phyloP scores from a whole-genome alignment of 92 coral and sea anemone genomes.

The Heteractis magnifica region DNA sequence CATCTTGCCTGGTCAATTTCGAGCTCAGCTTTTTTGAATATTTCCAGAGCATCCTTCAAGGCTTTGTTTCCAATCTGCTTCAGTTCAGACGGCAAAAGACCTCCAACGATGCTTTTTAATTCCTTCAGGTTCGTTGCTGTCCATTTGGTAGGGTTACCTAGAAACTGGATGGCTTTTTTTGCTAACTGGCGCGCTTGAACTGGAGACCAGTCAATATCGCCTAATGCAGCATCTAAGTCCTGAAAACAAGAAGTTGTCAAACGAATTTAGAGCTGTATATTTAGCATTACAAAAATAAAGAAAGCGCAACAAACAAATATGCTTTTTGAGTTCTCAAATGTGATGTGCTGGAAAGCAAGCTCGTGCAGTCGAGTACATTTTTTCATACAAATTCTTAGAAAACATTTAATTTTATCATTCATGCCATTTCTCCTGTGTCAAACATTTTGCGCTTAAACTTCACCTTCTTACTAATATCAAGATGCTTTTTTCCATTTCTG shows the following conservation, averaged over 20 bases:
- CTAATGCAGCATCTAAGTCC: conserved; percentile 54
- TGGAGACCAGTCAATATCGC: conserved; percentile 64
- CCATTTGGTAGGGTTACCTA: conserved; percentile 89
- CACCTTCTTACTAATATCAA: too few species aligned
- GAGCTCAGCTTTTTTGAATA: conserved; percentile 61
- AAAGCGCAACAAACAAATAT: too few species aligned
- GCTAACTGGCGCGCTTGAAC: conserved; percentile 78
- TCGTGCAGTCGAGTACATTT: too few species aligned
- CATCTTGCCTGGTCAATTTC: conserved; percentile 73
- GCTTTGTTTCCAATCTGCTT: conserved; percentile 65
- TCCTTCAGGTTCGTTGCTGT: conserved; percentile 67
- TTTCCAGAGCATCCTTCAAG: conserved; percentile 59
- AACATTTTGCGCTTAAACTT: too few species aligned
- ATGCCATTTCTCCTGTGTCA: too few species aligned
- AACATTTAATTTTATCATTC: too few species aligned
- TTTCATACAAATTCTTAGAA: too few species aligned
- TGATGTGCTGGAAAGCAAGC: too few species aligned
- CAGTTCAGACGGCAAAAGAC: conserved; percentile 83
- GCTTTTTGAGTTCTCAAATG: too few species aligned
- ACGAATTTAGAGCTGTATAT: neutral
- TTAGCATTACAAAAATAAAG: too few species aligned
- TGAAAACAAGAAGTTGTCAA: neutral
- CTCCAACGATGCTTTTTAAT: conserved; percentile 70
- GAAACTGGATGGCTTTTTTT: conserved; percentile 64
- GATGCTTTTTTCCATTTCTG: too few species aligned